A percentile compares a stretch with the other conserved stretches of the same genome.
Evolutionary conservation across 1,140 invertebrate species (phyloP).

Genomic region (Halyomorpha halys): DNA sequence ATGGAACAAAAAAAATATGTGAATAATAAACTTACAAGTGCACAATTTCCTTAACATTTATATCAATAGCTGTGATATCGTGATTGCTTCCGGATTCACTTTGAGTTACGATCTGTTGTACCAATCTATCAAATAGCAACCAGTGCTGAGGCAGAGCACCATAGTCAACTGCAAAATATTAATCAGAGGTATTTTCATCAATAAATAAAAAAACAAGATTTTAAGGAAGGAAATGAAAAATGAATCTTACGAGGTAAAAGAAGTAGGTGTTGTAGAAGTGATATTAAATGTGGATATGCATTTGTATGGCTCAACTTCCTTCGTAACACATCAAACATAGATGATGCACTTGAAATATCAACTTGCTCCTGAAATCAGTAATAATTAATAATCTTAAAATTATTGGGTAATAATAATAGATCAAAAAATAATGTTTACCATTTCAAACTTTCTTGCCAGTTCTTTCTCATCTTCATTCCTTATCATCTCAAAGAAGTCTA

Average conservation of each 20-base stretch:
- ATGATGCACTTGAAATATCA: slow-evolving; percentile 85
- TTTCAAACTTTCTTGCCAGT: slow-evolving; percentile 77
- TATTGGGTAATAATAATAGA: background rate
- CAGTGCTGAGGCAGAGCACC: slow-evolving; percentile 80
- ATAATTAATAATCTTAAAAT: background rate
- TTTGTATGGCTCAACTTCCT: slow-evolving; percentile 84
- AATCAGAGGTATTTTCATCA: no score
- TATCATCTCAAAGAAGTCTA: slow-evolving; percentile 98
- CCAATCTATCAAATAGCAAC: slow-evolving; percentile 85
- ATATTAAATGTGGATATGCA: slow-evolving; percentile 87
- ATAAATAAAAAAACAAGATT: background rate
- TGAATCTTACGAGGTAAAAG: slow-evolving; percentile 69
- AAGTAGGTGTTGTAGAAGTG: slow-evolving; percentile 81
- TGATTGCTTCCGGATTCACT: slow-evolving; percentile 61
- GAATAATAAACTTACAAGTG: slow-evolving; percentile 49
- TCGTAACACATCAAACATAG: slow-evolving; percentile 88
- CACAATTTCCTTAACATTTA: slow-evolving; percentile 85
- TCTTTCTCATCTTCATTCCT: slow-evolving; percentile 93
- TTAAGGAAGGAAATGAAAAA: background rate
- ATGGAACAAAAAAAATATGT: no score
- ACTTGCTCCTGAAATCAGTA: slow-evolving; percentile 58
- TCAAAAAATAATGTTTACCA: slow-evolving; percentile 35
- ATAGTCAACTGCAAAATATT: slow-evolving; percentile 50
- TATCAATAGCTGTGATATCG: slow-evolving; percentile 72
- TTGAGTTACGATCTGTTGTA: slow-evolving; percentile 94